Conservation (phyloP, 1,140 invertebrate species). For the Patella vulgata region DNA sequence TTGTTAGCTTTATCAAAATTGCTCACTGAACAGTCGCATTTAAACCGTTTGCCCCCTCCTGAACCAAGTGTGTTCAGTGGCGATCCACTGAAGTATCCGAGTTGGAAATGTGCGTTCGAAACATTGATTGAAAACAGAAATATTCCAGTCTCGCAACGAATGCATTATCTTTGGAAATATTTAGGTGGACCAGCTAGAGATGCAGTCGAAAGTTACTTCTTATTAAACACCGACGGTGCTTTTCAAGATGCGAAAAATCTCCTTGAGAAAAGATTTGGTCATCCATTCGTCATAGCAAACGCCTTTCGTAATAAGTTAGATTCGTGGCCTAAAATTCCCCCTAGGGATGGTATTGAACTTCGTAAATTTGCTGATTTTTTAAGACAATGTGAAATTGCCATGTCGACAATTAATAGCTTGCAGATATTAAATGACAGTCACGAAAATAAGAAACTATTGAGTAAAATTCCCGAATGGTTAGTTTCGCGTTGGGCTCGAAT, state of each 20-base stretch:
- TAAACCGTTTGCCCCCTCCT: conserved; percentile 13
- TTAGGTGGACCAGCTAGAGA: conserved; percentile 24
- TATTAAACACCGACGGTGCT: conserved; percentile 12
- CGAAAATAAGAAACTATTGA: no score
- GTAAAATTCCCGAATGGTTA: no score
- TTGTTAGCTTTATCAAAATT: background rate
- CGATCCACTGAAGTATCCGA: conserved; percentile 13
- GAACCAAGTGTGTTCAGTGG: conserved; percentile 17
- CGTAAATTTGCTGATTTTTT: conserved; percentile 29
- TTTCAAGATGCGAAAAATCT: conserved; percentile 12
- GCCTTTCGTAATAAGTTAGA: conserved; percentile 22
- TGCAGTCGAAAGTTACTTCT: conserved; percentile 11
- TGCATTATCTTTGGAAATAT: conserved; percentile 33
- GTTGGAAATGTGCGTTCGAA: conserved; percentile 17
- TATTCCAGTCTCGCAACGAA: conserved; percentile 14
- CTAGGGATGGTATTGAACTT: conserved; percentile 14
- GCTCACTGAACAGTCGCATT: conserved; percentile 7
- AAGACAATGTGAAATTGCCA: conserved; percentile 12
- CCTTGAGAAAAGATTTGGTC: conserved; percentile 18
- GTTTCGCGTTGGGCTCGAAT: no score
- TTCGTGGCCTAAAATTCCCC: conserved; percentile 5
- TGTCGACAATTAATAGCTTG: conserved; percentile 1
- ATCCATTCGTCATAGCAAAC: conserved; percentile 18
- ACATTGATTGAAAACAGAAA: conserved; percentile 18
- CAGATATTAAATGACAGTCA: no score